Conservation (phyloP, 2,888 invertebrate species). For the Acanthosoma haemorrhoidale region DNA sequence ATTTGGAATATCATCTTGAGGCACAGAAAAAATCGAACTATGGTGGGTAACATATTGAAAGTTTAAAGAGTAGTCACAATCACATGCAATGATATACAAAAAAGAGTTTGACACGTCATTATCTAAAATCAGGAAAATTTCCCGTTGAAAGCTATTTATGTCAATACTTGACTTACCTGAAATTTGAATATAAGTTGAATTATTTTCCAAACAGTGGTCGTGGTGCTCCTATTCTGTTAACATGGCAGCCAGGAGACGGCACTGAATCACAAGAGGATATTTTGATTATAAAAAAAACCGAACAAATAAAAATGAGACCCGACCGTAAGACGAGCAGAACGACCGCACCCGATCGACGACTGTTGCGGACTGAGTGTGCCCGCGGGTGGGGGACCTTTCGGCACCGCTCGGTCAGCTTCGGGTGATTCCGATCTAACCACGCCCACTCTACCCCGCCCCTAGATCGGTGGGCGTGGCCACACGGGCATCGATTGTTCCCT, state of each 20-base stretch:
- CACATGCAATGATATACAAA: too few species aligned
- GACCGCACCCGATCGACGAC: constrained; percentile 23
- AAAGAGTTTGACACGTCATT: too few species aligned
- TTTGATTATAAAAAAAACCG: constrained; percentile 1
- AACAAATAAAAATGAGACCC: constrained; percentile 13
- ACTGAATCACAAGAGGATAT: constrained; percentile 5
- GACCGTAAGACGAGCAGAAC: not conserved
- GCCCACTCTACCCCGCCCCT: not conserved
- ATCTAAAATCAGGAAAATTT: too few species aligned
- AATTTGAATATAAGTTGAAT: not conserved
- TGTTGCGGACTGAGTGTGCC: constrained; percentile 17
- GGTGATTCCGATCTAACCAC: not conserved
- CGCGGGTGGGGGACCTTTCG: constrained; percentile 16
- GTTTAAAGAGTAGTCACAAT: too few species aligned
- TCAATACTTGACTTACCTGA: constrained; percentile 4
- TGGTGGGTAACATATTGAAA: too few species aligned
- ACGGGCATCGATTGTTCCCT: constrained; percentile 7
- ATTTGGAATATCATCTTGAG: too few species aligned
- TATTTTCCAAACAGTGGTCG: not conserved
- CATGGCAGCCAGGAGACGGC: constrained; percentile 1
- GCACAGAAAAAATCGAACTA: too few species aligned
- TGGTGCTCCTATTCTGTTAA: not conserved
- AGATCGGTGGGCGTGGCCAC: not conserved
- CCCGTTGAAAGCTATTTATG: too few species aligned
- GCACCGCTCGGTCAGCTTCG: not conserved